Base-by-base conservation (phyloP, 2,113 vertebrate genomes). In the Sterrhoptilus dennistouni region DNA sequence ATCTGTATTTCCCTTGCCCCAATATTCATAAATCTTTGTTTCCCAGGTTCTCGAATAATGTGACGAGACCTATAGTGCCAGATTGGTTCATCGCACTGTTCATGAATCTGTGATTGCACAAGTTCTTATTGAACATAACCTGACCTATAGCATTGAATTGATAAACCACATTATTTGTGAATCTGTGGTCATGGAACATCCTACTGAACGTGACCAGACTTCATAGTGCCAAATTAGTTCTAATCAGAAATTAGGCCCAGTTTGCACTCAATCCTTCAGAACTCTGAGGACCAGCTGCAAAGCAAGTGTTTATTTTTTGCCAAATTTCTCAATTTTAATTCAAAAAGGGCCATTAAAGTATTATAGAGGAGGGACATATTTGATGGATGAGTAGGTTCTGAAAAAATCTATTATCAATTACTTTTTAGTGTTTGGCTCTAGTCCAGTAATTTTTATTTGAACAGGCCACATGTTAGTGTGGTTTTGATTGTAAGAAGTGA, bases 361-460 rank as follows among this genome's bases (percentile, higher is more conserved):
- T 96, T 97, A 97, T 95, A 83, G 95, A 97, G 65, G 88, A 97
- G 91, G 96, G 95, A 97, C 95, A 97, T 35, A 94, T 97, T 88
- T 97, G 97, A 98, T 96, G 83, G 96, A 97, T 97, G 90, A 89
- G 86, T 85, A 85, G 60, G 85, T 97, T 97, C 95, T 96, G 93
- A 97, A 97, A 97, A 98, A 96, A 45, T 89, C 96, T 93, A 97
- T 97, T 97, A 97, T 98, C 97, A 98, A 97, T 98, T 98, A 96
- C 88, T 97, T 96, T 97, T 96, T 93, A 93, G 14, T 92, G 76
- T 97, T 98, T 98, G 97, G 96, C 95, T 96, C 80, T 68, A 94
- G 87, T 97, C 95, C 96, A 98, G 86, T 96, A 96, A 96, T 96
- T 98, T 98, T 98, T 98, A 98, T 98, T 98, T 97, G 97, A 97